Conservation (phyloP, 2,797 vertebrate species). For the Fistularia tabacaria region DNA sequence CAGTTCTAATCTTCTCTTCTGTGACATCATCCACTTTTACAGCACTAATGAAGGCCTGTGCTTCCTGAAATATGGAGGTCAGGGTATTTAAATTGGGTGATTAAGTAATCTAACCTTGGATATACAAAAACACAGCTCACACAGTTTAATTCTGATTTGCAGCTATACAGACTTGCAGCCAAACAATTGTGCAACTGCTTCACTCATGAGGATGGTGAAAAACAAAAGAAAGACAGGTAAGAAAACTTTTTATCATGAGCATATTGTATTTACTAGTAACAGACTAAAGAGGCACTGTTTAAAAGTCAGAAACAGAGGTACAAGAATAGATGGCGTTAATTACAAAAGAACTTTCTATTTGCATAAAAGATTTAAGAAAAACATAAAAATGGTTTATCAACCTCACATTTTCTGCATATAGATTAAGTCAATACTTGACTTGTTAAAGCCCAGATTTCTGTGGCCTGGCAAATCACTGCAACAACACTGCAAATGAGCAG, state of each 20-base stretch:
- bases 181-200: constrained; percentile 65
- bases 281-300: constrained; percentile 8
- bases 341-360: too few relatives aligned
- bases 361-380: too few relatives aligned
- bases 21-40: constrained; percentile 76
- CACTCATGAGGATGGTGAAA: constrained; percentile 30
- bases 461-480: constrained; percentile 5
- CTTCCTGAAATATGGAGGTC: constrained; percentile 72
- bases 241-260: constrained; percentile 34
- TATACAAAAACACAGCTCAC: constrained; percentile 4
- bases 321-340: too few relatives aligned
- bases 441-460: too few relatives aligned
- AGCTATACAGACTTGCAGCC: constrained; percentile 52
- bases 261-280: constrained; percentile 40
- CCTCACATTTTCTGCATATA: too few relatives aligned
- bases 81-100: constrained; percentile 21
- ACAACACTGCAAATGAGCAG: constrained; percentile 52
- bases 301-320: too few relatives aligned
- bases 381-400: too few relatives aligned
- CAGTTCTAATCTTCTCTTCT: constrained; percentile 69
- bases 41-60: constrained; percentile 74
- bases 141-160: constrained; percentile 13
- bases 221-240: constrained; percentile 32
- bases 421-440: too few relatives aligned
- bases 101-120: constrained; percentile 23